Conservation (phyloP, 2,888 invertebrate genomes). For the Dryocosmus kuriphilus region DNA sequence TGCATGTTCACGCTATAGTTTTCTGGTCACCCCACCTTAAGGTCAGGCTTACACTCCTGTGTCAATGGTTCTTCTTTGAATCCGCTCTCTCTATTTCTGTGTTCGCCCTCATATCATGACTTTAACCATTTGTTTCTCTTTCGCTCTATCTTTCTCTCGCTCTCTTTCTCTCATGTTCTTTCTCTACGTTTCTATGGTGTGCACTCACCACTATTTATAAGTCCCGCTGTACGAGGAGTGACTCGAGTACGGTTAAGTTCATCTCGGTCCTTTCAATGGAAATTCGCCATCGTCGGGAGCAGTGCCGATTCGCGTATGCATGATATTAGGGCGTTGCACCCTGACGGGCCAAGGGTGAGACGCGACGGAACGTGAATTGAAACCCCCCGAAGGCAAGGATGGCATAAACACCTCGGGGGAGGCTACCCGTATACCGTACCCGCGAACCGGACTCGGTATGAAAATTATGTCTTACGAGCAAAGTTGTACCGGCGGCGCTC, state of each 20-base stretch:
- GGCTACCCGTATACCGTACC: slow-evolving; percentile 6
- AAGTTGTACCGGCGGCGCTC: too few relatives aligned
- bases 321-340: slow-evolving; percentile 25
- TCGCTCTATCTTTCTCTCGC: slow-evolving; percentile 40
- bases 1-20: slow-evolving; percentile 21
- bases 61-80: slow-evolving; percentile 6
- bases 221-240: slow-evolving; percentile 50
- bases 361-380: slow-evolving; percentile 10
- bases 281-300: slow-evolving; percentile 14
- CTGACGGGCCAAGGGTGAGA: neutral
- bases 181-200: slow-evolving; percentile 47
- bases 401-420: slow-evolving; percentile 34
- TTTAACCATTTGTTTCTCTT: slow-evolving; percentile 32
- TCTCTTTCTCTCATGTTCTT: slow-evolving; percentile 46
- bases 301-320: slow-evolving; percentile 24
- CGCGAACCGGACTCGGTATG: too few relatives aligned
- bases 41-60: slow-evolving; percentile 20
- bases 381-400: slow-evolving; percentile 36
- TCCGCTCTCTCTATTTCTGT: slow-evolving; percentile 13
- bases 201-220: slow-evolving; percentile 56
- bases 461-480: too few relatives aligned
- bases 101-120: slow-evolving; percentile 29
- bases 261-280: slow-evolving; percentile 32
- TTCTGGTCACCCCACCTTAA: slow-evolving; percentile 26
- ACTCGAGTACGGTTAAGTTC: slow-evolving; percentile 34